These are phyloP conservation scores for Apis dorsata DNA, from an alignment of 1,140 invertebrate genomes.

Conservation along the genomic window DNA sequence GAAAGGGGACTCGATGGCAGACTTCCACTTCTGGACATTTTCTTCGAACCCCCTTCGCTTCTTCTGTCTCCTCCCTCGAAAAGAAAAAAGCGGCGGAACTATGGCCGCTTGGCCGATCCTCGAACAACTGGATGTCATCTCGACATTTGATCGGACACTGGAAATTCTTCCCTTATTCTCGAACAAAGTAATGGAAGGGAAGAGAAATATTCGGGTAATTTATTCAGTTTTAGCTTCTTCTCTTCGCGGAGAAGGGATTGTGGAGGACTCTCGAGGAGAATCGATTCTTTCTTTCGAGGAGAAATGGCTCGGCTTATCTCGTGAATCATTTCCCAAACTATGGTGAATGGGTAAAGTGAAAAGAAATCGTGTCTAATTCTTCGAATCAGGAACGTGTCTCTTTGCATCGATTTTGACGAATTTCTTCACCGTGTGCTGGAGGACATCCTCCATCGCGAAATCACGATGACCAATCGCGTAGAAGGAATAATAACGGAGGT, in stretches of 20 bases:
- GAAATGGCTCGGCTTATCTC: no score
- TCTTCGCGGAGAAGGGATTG: no score
- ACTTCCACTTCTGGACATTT: conserved; percentile 42
- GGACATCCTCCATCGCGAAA: background rate
- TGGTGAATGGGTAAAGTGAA: no score
- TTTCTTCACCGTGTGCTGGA: no score
- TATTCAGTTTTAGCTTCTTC: background rate
- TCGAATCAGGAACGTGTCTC: no score
- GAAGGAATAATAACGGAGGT: background rate
- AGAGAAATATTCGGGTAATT: background rate
- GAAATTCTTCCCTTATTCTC: no score
- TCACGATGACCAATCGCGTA: no score
- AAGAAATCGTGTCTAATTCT: no score
- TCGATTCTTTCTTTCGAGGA: background rate
- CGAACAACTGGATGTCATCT: background rate
- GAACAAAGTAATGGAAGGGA: background rate
- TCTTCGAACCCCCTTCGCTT: conserved; percentile 20
- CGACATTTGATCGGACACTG: background rate
- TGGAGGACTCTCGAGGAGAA: background rate
- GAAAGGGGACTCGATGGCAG: conserved; percentile 50
- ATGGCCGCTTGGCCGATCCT: background rate
- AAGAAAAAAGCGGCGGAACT: background rate
- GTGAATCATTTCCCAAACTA: no score
- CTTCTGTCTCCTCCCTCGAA: conserved; percentile 15
- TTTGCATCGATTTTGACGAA: no score